phyloP scores from a whole-genome alignment of 1,140 invertebrate species.

The Atta cephalotes region DNA sequence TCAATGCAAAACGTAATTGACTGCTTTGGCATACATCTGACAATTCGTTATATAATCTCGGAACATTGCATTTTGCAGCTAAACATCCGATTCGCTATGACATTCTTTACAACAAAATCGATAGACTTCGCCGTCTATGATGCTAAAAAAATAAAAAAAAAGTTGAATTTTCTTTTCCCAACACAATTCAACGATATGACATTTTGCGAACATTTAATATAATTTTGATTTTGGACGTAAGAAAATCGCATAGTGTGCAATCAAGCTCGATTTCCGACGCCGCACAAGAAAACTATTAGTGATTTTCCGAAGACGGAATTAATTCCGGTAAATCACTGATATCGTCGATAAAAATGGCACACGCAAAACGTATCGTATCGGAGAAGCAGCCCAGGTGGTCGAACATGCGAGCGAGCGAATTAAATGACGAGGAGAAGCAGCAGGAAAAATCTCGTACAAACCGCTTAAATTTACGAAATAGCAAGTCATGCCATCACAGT shows the following conservation, averaged over 20 bases:
- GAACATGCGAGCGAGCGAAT: neutral
- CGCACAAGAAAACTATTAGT: neutral
- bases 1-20: neutral
- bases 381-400: neutral
- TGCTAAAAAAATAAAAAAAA: too few species aligned
- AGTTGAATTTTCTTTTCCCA: neutral
- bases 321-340: neutral
- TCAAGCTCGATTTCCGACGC: neutral
- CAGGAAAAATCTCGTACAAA: conserved; percentile 65
- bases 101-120: neutral
- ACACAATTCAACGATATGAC: neutral
- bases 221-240: neutral
- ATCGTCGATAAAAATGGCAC: conserved; percentile 51
- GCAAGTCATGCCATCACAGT: conserved; percentile 77
- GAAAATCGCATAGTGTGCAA: neutral
- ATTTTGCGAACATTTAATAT: neutral
- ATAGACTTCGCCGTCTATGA: neutral
- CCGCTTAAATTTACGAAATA: conserved; percentile 80
- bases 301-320: neutral
- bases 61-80: neutral
- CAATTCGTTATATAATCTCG: neutral
- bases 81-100: neutral
- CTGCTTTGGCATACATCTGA: neutral
- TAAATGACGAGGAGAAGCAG: neutral
- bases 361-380: neutral